Evolutionary conservation across 2,797 vertebrate genomes (phyloP).

Genomic region (Ceyx erithaca): DNA sequence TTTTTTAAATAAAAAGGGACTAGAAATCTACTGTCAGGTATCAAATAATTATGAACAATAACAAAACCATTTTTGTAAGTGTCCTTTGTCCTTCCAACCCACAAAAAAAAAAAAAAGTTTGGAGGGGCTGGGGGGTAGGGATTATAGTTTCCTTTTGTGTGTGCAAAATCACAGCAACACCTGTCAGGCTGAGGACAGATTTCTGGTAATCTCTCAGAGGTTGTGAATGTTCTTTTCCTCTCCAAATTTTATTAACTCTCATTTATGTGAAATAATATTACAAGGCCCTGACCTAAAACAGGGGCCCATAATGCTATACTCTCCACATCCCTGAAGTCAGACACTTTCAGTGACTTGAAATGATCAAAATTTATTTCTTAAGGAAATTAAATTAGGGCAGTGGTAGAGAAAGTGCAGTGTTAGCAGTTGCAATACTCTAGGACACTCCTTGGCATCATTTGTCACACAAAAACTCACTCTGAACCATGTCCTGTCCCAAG

Average conservation of each 20-base stretch:
- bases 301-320: neutral
- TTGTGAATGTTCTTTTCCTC: neutral
- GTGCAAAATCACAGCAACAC: neutral
- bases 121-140: fast-evolving
- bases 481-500: neutral
- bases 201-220: neutral
- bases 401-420: neutral
- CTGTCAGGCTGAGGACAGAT: neutral
- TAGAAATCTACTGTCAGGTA: neutral
- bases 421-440: neutral
- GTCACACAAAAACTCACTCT: neutral
- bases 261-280: neutral
- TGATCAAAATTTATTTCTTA: neutral
- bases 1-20: neutral
- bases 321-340: neutral
- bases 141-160: neutral
- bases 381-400: neutral
- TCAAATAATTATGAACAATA: neutral
- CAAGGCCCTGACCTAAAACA: neutral
- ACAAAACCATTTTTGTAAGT: neutral
- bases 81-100: neutral
- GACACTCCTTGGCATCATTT: neutral
- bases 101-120: neutral
- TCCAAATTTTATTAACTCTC: neutral
- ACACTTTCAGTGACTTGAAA: neutral